phyloP scores from a whole-genome alignment of 2,888 invertebrate genomes.

The Aplocera efformata region DNA sequence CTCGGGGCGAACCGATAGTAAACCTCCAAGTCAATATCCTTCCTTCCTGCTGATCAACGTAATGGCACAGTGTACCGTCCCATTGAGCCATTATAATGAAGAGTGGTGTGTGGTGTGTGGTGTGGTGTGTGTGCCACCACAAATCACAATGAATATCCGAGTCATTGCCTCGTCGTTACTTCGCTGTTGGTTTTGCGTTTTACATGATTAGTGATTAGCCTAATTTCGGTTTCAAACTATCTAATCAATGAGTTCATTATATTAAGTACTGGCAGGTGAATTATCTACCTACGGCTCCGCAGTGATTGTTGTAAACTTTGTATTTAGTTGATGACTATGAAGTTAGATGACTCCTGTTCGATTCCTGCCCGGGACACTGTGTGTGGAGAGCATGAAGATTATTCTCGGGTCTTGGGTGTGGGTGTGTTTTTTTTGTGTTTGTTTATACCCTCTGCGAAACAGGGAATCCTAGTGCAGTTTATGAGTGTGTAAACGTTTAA shows the following conservation, averaged over 20 bases:
- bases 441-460: too few relatives aligned
- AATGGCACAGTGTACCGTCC: conserved; percentile 10
- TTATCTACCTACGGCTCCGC: too few relatives aligned
- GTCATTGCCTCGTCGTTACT: conserved; percentile 14
- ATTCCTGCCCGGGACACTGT: too few relatives aligned
- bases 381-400: too few relatives aligned
- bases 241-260: not conserved
- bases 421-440: too few relatives aligned
- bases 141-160: conserved; percentile 10
- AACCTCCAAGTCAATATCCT: conserved; percentile 4
- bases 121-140: not conserved
- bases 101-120: not conserved
- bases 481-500: too few relatives aligned
- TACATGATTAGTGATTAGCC: conserved; percentile 17
- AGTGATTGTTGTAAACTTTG: too few relatives aligned
- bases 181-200: conserved; percentile 7
- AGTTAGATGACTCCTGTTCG: too few relatives aligned
- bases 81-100: conserved; percentile 9
- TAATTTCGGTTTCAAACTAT: conserved; percentile 8
- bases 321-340: too few relatives aligned
- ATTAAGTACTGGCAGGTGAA: not conserved
- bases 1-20: not conserved
- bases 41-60: conserved; percentile 9
- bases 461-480: too few relatives aligned
- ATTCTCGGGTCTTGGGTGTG: too few relatives aligned